A percentile compares a stretch with the other conserved stretches of the same genome.
These are phyloP conservation scores for Prietella phreatophila DNA, from an alignment of 2,113 vertebrate genomes.

Conservation along the genomic window DNA sequence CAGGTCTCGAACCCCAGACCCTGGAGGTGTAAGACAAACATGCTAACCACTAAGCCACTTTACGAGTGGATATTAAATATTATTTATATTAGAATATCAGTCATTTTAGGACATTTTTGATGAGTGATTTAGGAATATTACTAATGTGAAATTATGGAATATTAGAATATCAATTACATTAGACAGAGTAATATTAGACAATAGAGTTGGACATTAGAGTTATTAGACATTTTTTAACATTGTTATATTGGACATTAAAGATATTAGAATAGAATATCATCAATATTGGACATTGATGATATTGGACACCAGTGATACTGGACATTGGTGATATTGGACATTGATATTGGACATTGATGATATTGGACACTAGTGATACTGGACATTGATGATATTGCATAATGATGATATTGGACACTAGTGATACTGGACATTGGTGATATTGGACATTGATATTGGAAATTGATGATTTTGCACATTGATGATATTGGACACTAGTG, in stretches of 20 bases:
- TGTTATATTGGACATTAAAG: neutral
- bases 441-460: neutral
- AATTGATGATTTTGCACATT: neutral
- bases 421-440: neutral
- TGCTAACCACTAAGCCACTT: too few species aligned
- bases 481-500: neutral
- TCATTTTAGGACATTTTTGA: neutral
- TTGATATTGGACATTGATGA: neutral
- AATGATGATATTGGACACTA: neutral
- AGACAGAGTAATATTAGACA: neutral
- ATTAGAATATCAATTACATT: neutral
- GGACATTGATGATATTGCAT: neutral
- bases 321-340: neutral
- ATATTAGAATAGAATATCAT: neutral
- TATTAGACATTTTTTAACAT: neutral
- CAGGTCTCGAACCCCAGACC: too few species aligned
- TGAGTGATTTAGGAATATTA: neutral
- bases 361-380: neutral
- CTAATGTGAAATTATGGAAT: neutral
- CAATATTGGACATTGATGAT: neutral
- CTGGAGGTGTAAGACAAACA: too few species aligned
- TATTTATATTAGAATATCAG: neutral
- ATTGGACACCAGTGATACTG: neutral
- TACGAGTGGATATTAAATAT: neutral
- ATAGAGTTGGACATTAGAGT: neutral